These are phyloP conservation scores for Pseudomugil gertrudae DNA, from an alignment of 2,797 vertebrate genomes.

Conservation along the genomic window DNA sequence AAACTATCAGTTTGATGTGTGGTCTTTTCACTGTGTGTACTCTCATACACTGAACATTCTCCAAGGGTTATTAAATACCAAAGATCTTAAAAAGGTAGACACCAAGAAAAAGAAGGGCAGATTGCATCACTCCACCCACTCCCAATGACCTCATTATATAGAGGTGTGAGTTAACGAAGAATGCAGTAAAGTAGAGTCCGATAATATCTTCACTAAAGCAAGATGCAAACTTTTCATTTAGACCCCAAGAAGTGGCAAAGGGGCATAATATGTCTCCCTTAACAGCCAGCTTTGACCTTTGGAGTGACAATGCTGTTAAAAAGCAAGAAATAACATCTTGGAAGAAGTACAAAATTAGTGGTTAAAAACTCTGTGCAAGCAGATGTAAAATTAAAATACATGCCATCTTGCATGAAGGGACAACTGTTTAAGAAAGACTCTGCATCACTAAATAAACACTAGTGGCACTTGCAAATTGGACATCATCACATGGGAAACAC, in stretches of 20 bases:
- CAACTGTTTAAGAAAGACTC: not conserved
- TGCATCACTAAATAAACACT: not conserved
- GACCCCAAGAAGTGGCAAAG: not conserved
- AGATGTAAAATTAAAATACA: not conserved
- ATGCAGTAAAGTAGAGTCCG: too few relatives aligned
- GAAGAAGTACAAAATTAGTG: not conserved
- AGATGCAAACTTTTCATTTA: too few relatives aligned
- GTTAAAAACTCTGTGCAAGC: not conserved
- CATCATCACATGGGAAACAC: not conserved
- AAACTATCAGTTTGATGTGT: not conserved
- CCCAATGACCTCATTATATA: too few relatives aligned
- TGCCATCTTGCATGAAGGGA: not conserved
- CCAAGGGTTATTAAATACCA: not conserved
- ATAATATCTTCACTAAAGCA: too few relatives aligned
- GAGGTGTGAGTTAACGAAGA: too few relatives aligned
- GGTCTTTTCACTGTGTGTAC: not conserved
- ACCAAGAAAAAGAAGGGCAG: too few relatives aligned
- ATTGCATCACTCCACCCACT: too few relatives aligned
- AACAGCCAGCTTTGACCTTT: not conserved
- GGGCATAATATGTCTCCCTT: not conserved
- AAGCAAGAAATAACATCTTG: not conserved
- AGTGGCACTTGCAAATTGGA: not conserved
- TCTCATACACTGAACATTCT: not conserved
- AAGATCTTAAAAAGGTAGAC: not conserved
- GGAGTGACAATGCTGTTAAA: not conserved